Evolutionary conservation across 2,113 vertebrate species (phyloP), one percentile per base, ranked within the genome.

Genomic region (Muscicapa adusta): DNA sequence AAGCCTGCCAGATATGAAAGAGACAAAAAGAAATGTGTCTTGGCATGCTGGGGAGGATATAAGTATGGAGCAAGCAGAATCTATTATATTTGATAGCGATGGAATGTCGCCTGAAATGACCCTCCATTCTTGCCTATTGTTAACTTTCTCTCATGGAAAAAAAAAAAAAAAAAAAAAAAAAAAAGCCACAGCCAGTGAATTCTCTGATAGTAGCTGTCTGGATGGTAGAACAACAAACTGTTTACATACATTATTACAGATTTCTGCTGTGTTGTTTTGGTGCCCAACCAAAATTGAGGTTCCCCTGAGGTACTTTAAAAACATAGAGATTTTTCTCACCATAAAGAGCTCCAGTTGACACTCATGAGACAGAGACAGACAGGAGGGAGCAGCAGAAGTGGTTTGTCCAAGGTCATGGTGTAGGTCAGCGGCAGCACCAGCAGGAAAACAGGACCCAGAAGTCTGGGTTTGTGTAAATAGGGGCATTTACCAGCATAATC

Each of bases 31-130:
- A 95, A 95, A 91, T 91, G 56, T 96, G 67, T 77, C 75, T 96
- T 91, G 92, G 91, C 83, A 36, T 60, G 75, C 93, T 91, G 65
- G 53, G 54, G 53, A 91, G 76, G 75, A 43, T 51, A 71, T 51
- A 94, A 88, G 85, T 70, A 79, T 73, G 78, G 78, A 88, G 89
- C 92, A 95, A 95, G 75, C 61, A 86, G 40, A 85, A 95, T 90
- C 75, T 83, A 88, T 62, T 91, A 67, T 56, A 86, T 94, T 84
- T 83, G 91, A 96, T 95, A 93, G 89, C 8, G 18, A 74, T 75
- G 82, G 93, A 95, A 96, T 93, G 86, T 97, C 1, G 56, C 94
- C 94, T 94, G 85, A 94, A 65, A 85, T 93, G 94, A 96, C 94
- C 93, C 68, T 91, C 68, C 47, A 1, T 77, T 88, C 58, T 88